phyloP scores from a whole-genome alignment of 2,797 vertebrate genomes.

The Melanotaenia maccullochi region DNA sequence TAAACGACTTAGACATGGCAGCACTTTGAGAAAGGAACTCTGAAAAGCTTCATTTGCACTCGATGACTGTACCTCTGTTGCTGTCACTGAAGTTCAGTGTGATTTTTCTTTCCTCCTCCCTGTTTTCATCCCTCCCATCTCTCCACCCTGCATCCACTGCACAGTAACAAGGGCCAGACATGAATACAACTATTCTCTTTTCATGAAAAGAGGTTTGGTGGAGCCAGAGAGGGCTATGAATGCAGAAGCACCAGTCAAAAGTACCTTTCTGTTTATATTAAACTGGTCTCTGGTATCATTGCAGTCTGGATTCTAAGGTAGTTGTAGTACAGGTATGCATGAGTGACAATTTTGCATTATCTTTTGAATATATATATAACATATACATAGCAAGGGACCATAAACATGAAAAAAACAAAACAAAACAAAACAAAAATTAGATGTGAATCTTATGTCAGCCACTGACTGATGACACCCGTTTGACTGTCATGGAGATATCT shows the following conservation, averaged over 20 bases:
- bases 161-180: slow-evolving; percentile 41
- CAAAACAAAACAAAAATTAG: background rate
- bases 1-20: background rate
- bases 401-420: slow-evolving; percentile 11
- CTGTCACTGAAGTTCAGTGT: slow-evolving; percentile 15
- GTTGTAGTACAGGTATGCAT: background rate
- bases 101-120: slow-evolving; percentile 26
- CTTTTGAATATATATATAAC: slow-evolving; percentile 22
- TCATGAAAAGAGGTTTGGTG: slow-evolving; percentile 16
- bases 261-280: slow-evolving; percentile 36
- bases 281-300: slow-evolving; percentile 18
- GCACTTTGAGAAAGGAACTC: background rate
- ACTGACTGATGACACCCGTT: background rate
- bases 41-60: slow-evolving; percentile 13
- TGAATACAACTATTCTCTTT: slow-evolving; percentile 60
- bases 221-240: slow-evolving; percentile 28
- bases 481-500: background rate
- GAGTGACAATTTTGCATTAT: background rate
- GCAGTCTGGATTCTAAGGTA: slow-evolving; percentile 19
- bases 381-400: background rate
- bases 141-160: slow-evolving; percentile 37
- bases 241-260: slow-evolving; percentile 43
- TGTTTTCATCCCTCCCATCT: slow-evolving; percentile 24
- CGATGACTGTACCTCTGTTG: slow-evolving; percentile 33
- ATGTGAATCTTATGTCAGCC: background rate